These are phyloP conservation scores for Lanius collurio DNA, from an alignment of 2,113 vertebrate species.

Conservation along the genomic window DNA sequence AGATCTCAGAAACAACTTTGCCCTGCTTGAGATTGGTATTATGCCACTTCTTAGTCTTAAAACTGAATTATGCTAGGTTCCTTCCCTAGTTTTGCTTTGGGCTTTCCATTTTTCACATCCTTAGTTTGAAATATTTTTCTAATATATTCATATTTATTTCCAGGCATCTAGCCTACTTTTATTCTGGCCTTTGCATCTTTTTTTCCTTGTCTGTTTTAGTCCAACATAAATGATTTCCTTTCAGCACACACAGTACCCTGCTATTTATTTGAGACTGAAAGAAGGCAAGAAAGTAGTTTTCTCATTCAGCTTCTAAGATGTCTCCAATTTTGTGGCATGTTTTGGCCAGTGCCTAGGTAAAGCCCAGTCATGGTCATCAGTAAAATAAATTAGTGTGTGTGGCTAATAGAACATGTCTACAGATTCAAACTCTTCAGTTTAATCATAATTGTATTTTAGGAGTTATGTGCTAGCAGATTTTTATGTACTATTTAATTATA, in stretches of 20 bases:
- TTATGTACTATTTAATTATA: conserved; percentile 45
- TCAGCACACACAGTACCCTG: conserved; percentile 68
- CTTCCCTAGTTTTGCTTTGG: conserved; percentile 21
- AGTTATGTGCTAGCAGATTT: not conserved
- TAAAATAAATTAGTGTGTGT: conserved; percentile 13
- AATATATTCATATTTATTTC: conserved; percentile 71
- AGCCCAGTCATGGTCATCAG: conserved; percentile 19
- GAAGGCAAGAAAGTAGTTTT: conserved; percentile 69
- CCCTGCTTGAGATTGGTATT: not conserved
- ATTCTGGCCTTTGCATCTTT: conserved; percentile 66
- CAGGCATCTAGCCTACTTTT: conserved; percentile 68
- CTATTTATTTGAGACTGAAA: conserved; percentile 73
- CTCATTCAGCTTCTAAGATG: conserved; percentile 59
- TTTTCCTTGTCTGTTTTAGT: conserved; percentile 49
- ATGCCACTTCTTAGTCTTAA: not conserved
- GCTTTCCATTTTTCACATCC: conserved; percentile 48
- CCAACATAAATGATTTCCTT: conserved; percentile 73
- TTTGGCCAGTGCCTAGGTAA: conserved; percentile 53
- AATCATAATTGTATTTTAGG: not conserved
- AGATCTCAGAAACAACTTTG: not conserved
- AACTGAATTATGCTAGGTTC: not conserved
- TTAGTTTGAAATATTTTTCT: conserved; percentile 52
- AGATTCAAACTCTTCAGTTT: conserved; percentile 13
- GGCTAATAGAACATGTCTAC: conserved; percentile 10
- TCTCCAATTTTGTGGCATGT: conserved; percentile 57